Evolutionary conservation across 2,113 vertebrate genomes (phyloP), one percentile per base, ranked within the genome.

Genomic region (Buteo buteo): DNA sequence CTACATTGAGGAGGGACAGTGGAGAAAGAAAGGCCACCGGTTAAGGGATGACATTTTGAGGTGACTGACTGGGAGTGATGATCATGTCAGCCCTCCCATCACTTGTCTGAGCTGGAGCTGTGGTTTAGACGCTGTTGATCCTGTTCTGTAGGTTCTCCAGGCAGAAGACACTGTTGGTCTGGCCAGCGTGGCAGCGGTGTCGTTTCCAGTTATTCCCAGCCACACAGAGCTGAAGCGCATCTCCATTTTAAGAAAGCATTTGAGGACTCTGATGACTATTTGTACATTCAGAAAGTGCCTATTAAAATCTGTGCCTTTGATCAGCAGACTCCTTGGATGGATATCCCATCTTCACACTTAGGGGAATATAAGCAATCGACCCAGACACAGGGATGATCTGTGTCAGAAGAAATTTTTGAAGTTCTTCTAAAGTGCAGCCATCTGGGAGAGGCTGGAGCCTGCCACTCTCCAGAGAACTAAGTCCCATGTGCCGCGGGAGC

Each of bases 241-340:
- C 87, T 94, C 62, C 8, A 3, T 92, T 87, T 85, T 55, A 93
- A 82, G 59, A 83, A 95, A 57, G 16, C 78, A 52, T 86, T 81
- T 82, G 77, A 58, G 22, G 82, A 92, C 47, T 79, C 28, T 1
- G 2, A 7, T 52, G 71, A 86, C 59, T 80, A 64, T 59, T 83
- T 76, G 45, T 70, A 49, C 38, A 62, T 73, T 87, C 38, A 74
- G 45, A 96, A 91, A 66, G 55, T 1, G 22, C 50, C 78, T 65
- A 11, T 40, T 81, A 36, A 59, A 82, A 59, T 32, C 64, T 28
- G 4, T 65, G 79, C 76, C 67, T 92, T 78, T 79, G 65, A 81
- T 88, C 36, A 80, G 50, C 76, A 79, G 62, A 76, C 40, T 70
- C 22, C 34, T 66, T 34, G 36, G 72, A 62, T 2, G 16, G 49